A percentile compares a stretch with the other conserved stretches of the same genome.
Evolutionary conservation across 2,797 vertebrate species (phyloP).

Genomic region (Fratercula arctica): DNA sequence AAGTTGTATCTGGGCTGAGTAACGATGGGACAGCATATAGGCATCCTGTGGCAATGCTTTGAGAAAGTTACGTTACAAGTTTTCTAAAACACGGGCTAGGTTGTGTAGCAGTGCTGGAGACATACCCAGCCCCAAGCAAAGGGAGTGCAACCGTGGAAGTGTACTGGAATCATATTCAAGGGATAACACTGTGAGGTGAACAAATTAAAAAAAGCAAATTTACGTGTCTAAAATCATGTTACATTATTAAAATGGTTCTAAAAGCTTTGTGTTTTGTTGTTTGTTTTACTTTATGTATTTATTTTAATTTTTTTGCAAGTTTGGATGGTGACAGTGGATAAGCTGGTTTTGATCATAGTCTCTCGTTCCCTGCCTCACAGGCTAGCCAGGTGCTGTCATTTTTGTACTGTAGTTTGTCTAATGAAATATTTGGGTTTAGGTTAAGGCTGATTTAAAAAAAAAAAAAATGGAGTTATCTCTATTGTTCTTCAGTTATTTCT

Average conservation of each 20-base stretch:
- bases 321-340: neutral
- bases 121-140: neutral
- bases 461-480: neutral
- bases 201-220: slow-evolving; percentile 2
- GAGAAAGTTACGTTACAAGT: neutral
- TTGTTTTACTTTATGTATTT: slow-evolving; percentile 41
- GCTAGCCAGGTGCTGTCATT: neutral
- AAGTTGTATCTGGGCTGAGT: neutral
- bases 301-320: neutral
- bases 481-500: slow-evolving; percentile 46
- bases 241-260: slow-evolving; percentile 53
- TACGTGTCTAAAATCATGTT: slow-evolving; percentile 33
- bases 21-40: neutral
- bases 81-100: neutral
- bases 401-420: neutral
- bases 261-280: slow-evolving; percentile 56
- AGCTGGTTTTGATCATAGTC: neutral
- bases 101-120: neutral
- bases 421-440: slow-evolving; percentile 10
- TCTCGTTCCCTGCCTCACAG: neutral
- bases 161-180: neutral
- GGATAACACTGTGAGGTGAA: neutral
- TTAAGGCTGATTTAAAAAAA: neutral
- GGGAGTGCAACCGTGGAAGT: neutral
- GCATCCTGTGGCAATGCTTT: neutral